Evolutionary conservation across 2,113 vertebrate species (phyloP).

Genomic region (Orientallactaga bullata): DNA sequence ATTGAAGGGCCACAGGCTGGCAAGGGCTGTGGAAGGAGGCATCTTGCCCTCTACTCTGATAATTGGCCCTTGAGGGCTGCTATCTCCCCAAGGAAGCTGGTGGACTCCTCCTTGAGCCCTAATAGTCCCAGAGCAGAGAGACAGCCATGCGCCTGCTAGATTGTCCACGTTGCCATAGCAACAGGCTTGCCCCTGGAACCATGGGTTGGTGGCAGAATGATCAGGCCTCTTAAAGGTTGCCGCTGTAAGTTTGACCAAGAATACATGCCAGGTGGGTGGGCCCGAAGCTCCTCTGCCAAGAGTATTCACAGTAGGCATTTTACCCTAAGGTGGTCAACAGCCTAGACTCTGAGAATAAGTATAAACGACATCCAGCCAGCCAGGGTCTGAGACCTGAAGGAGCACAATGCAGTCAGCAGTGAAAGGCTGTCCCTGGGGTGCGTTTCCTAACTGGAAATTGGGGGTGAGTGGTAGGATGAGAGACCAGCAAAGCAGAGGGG

Average conservation of each 20-base stretch:
- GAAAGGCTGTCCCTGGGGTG: neutral
- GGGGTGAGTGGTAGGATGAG: neutral
- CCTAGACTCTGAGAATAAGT: neutral
- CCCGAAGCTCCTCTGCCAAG: neutral
- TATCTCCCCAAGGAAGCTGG: conserved; percentile 53
- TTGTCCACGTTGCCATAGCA: conserved; percentile 74
- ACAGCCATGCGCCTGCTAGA: conserved; percentile 53
- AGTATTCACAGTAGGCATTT: conserved; percentile 27
- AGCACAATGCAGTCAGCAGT: neutral
- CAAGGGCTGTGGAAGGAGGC: neutral
- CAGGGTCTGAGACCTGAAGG: neutral
- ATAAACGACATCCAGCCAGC: neutral
- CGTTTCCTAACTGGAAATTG: neutral
- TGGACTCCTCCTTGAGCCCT: conserved; percentile 32
- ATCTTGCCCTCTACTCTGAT: conserved; percentile 50
- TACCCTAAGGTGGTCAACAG: neutral
- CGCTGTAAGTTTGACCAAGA: conserved; percentile 16
- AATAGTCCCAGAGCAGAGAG: conserved; percentile 67
- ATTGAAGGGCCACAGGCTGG: neutral
- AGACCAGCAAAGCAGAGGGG: neutral
- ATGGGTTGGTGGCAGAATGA: conserved; percentile 67
- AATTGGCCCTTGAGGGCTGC: conserved; percentile 70
- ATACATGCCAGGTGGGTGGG: neutral
- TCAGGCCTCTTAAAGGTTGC: conserved; percentile 64
- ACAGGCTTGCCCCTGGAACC: conserved; percentile 71